A percentile compares a stretch with the other conserved stretches of the same genome.
phyloP scores from a whole-genome alignment of 1,140 invertebrate genomes.

The Plodia interpunctella region DNA sequence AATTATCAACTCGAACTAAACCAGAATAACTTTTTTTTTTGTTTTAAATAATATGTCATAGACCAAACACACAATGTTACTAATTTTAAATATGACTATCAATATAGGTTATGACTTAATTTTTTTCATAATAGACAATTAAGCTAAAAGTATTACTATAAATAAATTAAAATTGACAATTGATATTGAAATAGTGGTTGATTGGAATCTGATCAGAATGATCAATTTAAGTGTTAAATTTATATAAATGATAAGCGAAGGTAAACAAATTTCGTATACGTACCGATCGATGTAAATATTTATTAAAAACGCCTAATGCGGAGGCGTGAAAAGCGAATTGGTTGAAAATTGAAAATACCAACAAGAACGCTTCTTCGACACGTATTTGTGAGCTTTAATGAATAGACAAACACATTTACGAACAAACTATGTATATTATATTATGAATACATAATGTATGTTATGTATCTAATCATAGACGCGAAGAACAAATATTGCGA shows the following conservation, averaged over 20 bases:
- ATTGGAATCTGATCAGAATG: too few relatives aligned
- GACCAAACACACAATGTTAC: too few relatives aligned
- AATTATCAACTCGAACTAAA: background rate
- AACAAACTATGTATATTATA: background rate
- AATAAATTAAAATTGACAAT: too few relatives aligned
- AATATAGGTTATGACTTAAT: too few relatives aligned
- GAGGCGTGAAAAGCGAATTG: slow-evolving; percentile 57
- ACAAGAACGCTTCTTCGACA: slow-evolving; percentile 24
- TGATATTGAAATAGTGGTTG: too few relatives aligned
- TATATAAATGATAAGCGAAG: slow-evolving; percentile 2
- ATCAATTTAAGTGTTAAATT: background rate
- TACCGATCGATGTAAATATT: slow-evolving; percentile 10
- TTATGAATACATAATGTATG: slow-evolving; percentile 1
- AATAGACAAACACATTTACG: slow-evolving; percentile 2
- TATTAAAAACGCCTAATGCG: slow-evolving; percentile 21
- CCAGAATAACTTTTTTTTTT: too few relatives aligned
- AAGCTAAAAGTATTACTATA: too few relatives aligned
- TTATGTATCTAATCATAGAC: background rate
- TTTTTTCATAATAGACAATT: too few relatives aligned
- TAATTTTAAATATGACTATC: too few relatives aligned
- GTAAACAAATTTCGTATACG: slow-evolving; percentile 8
- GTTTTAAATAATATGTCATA: too few relatives aligned
- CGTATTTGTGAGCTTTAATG: background rate
- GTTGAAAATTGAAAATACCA: slow-evolving; percentile 53
- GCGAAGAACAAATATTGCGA: background rate